Evolutionary conservation across 2,888 invertebrate species (phyloP).

Genomic region (Tenthredo scrophulariae): DNA sequence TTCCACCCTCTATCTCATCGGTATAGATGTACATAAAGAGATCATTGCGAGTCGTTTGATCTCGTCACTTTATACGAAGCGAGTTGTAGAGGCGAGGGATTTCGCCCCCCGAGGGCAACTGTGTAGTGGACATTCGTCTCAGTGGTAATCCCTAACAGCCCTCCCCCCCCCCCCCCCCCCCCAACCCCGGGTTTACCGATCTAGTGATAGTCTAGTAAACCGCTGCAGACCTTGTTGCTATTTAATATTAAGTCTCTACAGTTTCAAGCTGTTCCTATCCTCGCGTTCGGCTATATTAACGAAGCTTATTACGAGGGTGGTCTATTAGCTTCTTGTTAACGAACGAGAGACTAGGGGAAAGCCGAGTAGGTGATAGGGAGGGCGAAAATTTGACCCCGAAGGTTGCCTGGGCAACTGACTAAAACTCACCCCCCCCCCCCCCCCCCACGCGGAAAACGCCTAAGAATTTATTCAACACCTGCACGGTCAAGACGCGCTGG

Average conservation of each 20-base stretch:
- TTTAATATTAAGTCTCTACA: constrained; percentile 41
- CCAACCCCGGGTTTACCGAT: background rate
- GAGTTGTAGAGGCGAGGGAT: background rate
- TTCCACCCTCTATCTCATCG: background rate
- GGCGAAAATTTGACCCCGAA: background rate
- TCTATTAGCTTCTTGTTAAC: constrained; percentile 54
- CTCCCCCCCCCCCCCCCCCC: too few relatives aligned
- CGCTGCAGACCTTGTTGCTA: constrained; percentile 16
- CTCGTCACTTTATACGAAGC: constrained; percentile 16
- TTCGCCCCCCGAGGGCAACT: background rate
- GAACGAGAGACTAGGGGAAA: constrained; percentile 19
- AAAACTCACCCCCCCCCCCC: background rate
- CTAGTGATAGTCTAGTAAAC: background rate
- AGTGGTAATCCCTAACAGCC: background rate
- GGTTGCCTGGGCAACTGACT: constrained; percentile 42
- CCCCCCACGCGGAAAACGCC: background rate
- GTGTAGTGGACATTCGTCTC: constrained; percentile 8
- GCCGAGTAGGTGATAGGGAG: background rate
- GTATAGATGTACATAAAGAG: background rate
- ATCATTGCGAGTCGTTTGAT: constrained; percentile 35
- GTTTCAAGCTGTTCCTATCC: constrained; percentile 42
- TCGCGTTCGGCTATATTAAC: constrained; percentile 31
- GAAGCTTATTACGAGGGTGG: constrained; percentile 51
- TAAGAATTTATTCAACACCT: background rate
- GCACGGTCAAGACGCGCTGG: background rate